A percentile compares a stretch with the other conserved stretches of the same genome.
Evolutionary conservation across 30 jellyfish, hydroid and myxozoan genomes (phyloP).

Genomic region (Aurelia coerulea): DNA sequence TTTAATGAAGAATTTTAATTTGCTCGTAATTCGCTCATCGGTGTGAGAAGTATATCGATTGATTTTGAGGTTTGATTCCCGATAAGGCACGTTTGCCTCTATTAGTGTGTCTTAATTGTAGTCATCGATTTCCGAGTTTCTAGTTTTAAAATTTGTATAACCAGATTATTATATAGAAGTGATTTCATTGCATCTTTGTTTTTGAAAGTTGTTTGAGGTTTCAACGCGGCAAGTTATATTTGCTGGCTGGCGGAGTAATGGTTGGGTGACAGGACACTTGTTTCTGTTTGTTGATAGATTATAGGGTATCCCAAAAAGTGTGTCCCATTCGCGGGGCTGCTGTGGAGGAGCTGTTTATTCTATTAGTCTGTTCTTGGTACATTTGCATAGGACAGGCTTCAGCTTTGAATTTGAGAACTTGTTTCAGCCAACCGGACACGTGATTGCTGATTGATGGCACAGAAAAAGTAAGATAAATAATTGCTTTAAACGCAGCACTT

Average conservation of each 20-base stretch:
- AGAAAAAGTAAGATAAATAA: too few relatives aligned
- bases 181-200: conserved; percentile 16
- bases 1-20: not conserved
- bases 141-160: not conserved
- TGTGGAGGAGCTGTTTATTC: too few relatives aligned
- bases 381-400: too few relatives aligned
- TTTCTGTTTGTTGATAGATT: too few relatives aligned
- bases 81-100: not conserved
- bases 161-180: not conserved
- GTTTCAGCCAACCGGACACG: too few relatives aligned
- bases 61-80: not conserved
- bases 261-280: too few relatives aligned
- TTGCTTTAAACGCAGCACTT: too few relatives aligned
- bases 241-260: conserved; percentile 7
- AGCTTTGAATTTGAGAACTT: too few relatives aligned
- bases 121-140: not conserved
- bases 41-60: not conserved
- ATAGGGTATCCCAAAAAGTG: too few relatives aligned
- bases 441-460: too few relatives aligned
- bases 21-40: not conserved
- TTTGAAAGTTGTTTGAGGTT: conserved; percentile 9
- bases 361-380: too few relatives aligned
- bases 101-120: not conserved
- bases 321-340: too few relatives aligned
- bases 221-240: conserved; percentile 6